Evolutionary conservation across 2,113 vertebrate species (phyloP).

Genomic region (Platysteira castanea): DNA sequence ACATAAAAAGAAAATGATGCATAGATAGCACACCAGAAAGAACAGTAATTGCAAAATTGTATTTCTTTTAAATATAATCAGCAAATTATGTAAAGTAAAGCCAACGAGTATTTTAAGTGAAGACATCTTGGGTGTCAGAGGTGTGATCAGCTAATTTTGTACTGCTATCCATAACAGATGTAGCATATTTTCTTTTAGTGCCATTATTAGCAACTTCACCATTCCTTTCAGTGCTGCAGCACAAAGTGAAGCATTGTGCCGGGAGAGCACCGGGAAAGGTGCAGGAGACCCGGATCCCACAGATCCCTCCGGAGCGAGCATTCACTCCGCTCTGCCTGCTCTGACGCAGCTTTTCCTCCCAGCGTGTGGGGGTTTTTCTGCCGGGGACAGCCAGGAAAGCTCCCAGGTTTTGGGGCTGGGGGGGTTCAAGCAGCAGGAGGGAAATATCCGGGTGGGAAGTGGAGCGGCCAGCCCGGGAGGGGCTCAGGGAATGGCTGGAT

Average conservation of each 20-base stretch:
- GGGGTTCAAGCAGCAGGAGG: neutral
- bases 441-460: rapidly evolving
- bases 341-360: slow-evolving; percentile 18
- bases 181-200: slow-evolving; percentile 83
- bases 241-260: slow-evolving; percentile 67
- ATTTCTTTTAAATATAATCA: slow-evolving; percentile 85
- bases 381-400: neutral
- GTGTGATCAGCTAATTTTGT: slow-evolving; percentile 88
- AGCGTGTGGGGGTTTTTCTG: neutral
- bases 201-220: slow-evolving; percentile 85
- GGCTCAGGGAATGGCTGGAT: rapidly evolving
- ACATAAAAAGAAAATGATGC: slow-evolving; percentile 86
- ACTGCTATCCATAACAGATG: slow-evolving; percentile 87
- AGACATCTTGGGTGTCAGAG: slow-evolving; percentile 87
- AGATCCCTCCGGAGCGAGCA: neutral
- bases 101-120: slow-evolving; percentile 84
- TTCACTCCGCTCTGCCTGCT: neutral
- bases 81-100: slow-evolving; percentile 83
- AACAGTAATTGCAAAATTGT: slow-evolving; percentile 85
- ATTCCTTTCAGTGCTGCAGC: slow-evolving; percentile 66
- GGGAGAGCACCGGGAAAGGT: slow-evolving; percentile 47
- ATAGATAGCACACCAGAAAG: slow-evolving; percentile 79
- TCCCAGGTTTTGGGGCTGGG: rapidly evolving
- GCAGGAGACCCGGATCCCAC: slow-evolving; percentile 3
- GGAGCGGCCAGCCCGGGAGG: neutral